Base-by-base conservation (phyloP, 1,140 invertebrate species). In the Wasmannia auropunctata region DNA sequence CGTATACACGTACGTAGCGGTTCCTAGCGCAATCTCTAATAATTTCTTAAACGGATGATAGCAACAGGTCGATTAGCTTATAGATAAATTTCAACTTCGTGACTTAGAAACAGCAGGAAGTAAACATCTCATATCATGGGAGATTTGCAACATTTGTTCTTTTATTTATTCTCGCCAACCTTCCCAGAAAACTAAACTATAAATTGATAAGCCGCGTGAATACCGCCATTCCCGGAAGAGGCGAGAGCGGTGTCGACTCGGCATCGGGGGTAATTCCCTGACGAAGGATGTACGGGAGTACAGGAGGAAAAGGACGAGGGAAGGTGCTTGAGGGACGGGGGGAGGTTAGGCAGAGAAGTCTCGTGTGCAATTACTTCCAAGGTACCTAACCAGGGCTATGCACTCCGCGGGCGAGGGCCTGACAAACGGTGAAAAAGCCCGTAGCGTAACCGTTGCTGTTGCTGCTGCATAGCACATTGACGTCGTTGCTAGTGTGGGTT, bases 401-500 rank as follows among this genome's bases (percentile, higher is more conserved):
- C 43, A 25, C 58, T 56, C 63, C 31, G 56, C 58, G 65, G 22
- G 63, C 76, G 63, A 86, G 70, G 85, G 77, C 76, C 28, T 80
- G 91, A 91, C 87, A 92, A 94, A 94, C 93, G 93, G 93, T 95
- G 94, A 95, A 95, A 94, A 94, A 95, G 94, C 90, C 91, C 90
- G 91, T 92, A 92, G 93, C 91, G 88, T 91, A 92, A 93, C 92
- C 91, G 92, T 93, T 92, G 85, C 86, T 88, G 92, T 92, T 93
- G 93, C 92, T 92, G 93, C 84, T 90, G 89, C 88, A 91, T 90
- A 91, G 89, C 90, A 88, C 87, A 88, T 89, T 91, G 90, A 93
- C 92, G 93, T 91, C 87, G 90, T 80, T 91, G 91, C 93, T 95
- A 95, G 95, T 95, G 94, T 95, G 95, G 95, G 95, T 95, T 95